phyloP scores from a whole-genome alignment of 2,797 vertebrate genomes.

The Esox masquinongy region DNA sequence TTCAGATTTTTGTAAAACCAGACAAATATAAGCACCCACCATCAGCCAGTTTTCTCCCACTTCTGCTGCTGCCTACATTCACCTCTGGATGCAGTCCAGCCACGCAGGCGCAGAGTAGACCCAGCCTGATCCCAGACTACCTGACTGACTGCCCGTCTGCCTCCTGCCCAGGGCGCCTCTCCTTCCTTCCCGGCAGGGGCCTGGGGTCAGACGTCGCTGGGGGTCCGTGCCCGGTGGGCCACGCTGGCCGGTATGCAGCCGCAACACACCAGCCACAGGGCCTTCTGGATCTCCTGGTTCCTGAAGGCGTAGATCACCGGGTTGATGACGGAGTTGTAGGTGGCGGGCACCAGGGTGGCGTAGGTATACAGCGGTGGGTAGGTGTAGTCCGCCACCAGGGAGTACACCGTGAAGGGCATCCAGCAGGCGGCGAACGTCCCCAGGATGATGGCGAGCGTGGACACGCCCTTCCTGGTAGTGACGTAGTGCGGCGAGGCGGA shows the following conservation, averaged over 20 bases:
- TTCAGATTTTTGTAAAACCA: not conserved
- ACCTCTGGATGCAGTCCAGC: conserved; percentile 1
- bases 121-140: not conserved
- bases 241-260: conserved; percentile 89
- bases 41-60: not conserved
- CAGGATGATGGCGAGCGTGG: conserved; percentile 95
- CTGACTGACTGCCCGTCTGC: not conserved
- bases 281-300: conserved; percentile 99
- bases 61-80: conserved; percentile 40
- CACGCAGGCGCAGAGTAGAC: conserved; percentile 36
- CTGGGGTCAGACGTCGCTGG: conserved; percentile 90
- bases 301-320: conserved; percentile 98
- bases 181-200: conserved; percentile 29
- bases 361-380: conserved; percentile 98
- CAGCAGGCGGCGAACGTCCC: conserved; percentile 98
- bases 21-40: no score
- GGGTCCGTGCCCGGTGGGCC: conserved; percentile 88
- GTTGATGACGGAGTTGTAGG: conserved; percentile 99
- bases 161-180: conserved; percentile 49
- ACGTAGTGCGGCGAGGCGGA: conserved; percentile 97
- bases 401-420: conserved; percentile 99
- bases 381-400: conserved; percentile 94
- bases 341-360: conserved; percentile 95
- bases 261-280: conserved; percentile 94
- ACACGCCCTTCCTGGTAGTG: conserved; percentile 96